Evolutionary conservation across 2,888 invertebrate species (phyloP), one percentile per base, ranked within the genome.

Genomic region (Cepaea hortensis): DNA sequence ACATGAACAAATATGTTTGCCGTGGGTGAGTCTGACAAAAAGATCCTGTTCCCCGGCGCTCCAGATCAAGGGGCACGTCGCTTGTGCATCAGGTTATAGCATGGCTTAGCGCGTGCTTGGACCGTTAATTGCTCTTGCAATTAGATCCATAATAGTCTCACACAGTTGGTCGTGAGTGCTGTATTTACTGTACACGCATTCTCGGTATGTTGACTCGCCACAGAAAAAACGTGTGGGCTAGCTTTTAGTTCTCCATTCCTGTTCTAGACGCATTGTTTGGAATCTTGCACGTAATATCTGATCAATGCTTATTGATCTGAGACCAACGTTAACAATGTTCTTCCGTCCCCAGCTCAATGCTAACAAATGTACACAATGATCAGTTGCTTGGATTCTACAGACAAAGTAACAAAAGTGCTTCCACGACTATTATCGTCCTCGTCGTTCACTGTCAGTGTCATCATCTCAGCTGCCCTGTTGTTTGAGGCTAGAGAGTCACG

Each of bases 101-200:
- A 80, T 20, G 80, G 80, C 65, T 80, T 18, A 80, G 68, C 80
- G 80, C 80, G 80, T 80, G 80, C 80, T 46, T 62, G 15, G 46
- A 50, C 80, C 65, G 80, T 80, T 80, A 80, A 80, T 80, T 80
- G 80, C 80, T 80, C 65, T 13, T 48, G 80, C 80, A 80, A 80
- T 80, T 80, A 80, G 62, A 65, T n/a, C 68, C 65, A 80, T 65
- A 80, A 80, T 65, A 18, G 80, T 18, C 68, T 65, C 13, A 65
- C 68, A 46, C 65, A 48, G 65, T 18, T 35, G 65, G 65, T 80
- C 80, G 35, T 15, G 18, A 62, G 46, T 11, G 65, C 18, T 65
- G 65, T 80, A 50, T 80, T 80, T 68, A 80, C 68, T 18, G 65
- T 20, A 80, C 80, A 65, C 68, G 80, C 80, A 65, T n/a, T 65